Percentiles rank a stretch among this genome's conserved stretches.
phyloP scores from a whole-genome alignment of 2,113 vertebrate genomes.

The Megaceryle maxima region DNA sequence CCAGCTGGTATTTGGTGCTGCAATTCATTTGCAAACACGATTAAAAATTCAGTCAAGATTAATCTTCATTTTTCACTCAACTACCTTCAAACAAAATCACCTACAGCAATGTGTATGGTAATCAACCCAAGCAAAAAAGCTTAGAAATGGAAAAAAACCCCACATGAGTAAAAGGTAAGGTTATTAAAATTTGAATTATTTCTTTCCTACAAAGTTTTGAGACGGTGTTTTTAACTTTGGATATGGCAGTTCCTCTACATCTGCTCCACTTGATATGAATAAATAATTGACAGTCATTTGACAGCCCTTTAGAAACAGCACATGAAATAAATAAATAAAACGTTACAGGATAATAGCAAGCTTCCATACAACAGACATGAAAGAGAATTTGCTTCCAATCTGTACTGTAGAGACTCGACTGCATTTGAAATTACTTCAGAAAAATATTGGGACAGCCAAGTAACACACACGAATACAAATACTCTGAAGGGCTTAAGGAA shows the following conservation, averaged over 20 bases:
- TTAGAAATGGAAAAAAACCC: not conserved
- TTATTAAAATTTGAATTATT: constrained; percentile 44
- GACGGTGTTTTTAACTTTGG: not conserved
- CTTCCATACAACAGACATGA: not conserved
- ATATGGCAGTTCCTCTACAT: not conserved
- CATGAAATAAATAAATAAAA: not conserved
- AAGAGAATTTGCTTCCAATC: not conserved
- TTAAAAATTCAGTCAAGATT: constrained; percentile 60
- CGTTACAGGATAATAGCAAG: not conserved
- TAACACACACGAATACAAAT: not conserved
- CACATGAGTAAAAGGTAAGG: not conserved
- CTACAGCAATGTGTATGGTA: constrained; percentile 16
- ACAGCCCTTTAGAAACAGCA: constrained; percentile 3
- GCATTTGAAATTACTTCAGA: not conserved
- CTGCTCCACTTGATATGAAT: constrained; percentile 26
- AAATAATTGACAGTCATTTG: constrained; percentile 36
- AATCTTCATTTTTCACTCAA: constrained; percentile 56
- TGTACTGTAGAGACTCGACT: not conserved
- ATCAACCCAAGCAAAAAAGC: not conserved
- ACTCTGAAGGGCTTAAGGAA: not conserved
- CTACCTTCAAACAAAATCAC: constrained; percentile 56
- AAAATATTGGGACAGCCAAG: not conserved
- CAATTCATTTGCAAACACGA: constrained; percentile 46
- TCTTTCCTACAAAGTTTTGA: constrained; percentile 22
- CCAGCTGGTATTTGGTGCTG: constrained; percentile 20